Base-by-base conservation (phyloP, 1,140 invertebrate genomes). In the Aphelenchoides besseyi region DNA sequence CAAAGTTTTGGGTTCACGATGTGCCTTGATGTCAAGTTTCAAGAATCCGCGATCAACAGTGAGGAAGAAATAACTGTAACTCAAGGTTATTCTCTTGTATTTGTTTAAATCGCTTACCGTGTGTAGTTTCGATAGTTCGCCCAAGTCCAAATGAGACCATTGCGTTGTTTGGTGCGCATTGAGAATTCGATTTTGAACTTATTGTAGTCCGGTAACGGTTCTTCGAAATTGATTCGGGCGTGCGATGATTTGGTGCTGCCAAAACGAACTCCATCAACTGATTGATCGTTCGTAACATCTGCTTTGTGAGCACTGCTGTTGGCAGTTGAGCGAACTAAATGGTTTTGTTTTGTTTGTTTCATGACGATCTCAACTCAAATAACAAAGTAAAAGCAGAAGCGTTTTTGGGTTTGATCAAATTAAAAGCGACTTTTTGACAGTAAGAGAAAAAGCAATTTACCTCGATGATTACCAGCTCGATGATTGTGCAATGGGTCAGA, bases 61-160 rank as follows among this genome's bases (percentile, higher is more conserved):
- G 16, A 83, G 54, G 41, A 75, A 71, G 67, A 82, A 82, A 68
- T 83, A 83, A n/a, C 77, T 48, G 76, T 32, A 28, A 66, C 57
- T 61, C 78, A 18, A 59, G 3, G n/a, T n/a, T 3, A 62, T 52
- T 67, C n/a, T 18, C 2, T 16, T 18, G n/a, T 1, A 67, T n/a
- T 67, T 59, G 5, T 8, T 59, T 59, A 5, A 8, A 5, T 12
- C 26, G 55, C 18, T 59, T 23, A 59, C 16, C 78, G 71, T n/a
- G 72, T 78, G 68, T 72, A 79, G 52, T 84, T 81, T 64, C 78
- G 78, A 77, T 83, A 83, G 61, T 71, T 83, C 30, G 82, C 80
- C 82, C 82, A 83, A 9, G 68, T 62, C 82, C 82, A 83, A 5
- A 83, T 52, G 57, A 83, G 72, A 36, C 80, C 80, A 48, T 82